A percentile compares a stretch with the other conserved stretches of the same genome.
Evolutionary conservation across 2,888 invertebrate species (phyloP).

Genomic region (Cataglyphis albicans): DNA sequence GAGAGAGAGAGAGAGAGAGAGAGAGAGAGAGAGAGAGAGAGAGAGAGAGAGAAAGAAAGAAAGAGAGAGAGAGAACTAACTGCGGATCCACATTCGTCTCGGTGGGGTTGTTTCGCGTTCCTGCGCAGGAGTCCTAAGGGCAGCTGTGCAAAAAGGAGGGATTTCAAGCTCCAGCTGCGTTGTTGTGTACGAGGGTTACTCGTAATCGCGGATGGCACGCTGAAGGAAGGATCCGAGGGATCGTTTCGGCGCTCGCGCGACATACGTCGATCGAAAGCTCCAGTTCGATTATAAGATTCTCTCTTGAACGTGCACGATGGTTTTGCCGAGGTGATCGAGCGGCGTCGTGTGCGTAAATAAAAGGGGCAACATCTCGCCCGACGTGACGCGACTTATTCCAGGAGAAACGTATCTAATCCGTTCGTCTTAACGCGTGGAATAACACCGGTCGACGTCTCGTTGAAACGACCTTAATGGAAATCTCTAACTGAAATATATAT

Average conservation of each 20-base stretch:
- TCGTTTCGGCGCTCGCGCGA: conserved; percentile 61
- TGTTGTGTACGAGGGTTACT: conserved; percentile 66
- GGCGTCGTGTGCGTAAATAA: background rate
- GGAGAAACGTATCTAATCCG: background rate
- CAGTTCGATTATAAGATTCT: conserved; percentile 60
- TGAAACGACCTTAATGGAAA: background rate
- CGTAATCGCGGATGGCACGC: conserved; percentile 52
- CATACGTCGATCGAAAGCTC: conserved; percentile 55
- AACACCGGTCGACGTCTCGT: background rate
- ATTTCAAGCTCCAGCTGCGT: conserved; percentile 78
- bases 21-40: conserved; percentile 36
- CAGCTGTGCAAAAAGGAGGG: conserved; percentile 80
- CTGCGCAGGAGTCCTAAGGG: conserved; percentile 66
- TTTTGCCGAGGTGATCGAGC: conserved; percentile 31
- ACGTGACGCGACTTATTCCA: conserved; percentile 5
- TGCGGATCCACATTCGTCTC: conserved; percentile 69
- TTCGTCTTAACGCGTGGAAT: background rate
- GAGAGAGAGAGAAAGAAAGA: background rate
- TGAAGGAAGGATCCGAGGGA: conserved; percentile 45
- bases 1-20: conserved; percentile 1
- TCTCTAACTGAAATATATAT: background rate
- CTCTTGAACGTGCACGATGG: conserved; percentile 38
- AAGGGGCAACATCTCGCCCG: background rate
- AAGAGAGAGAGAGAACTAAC: conserved; percentile 9
- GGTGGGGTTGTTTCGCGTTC: conserved; percentile 57